phyloP scores from a whole-genome alignment of 2,797 vertebrate genomes.

The Thunnus albacares region DNA sequence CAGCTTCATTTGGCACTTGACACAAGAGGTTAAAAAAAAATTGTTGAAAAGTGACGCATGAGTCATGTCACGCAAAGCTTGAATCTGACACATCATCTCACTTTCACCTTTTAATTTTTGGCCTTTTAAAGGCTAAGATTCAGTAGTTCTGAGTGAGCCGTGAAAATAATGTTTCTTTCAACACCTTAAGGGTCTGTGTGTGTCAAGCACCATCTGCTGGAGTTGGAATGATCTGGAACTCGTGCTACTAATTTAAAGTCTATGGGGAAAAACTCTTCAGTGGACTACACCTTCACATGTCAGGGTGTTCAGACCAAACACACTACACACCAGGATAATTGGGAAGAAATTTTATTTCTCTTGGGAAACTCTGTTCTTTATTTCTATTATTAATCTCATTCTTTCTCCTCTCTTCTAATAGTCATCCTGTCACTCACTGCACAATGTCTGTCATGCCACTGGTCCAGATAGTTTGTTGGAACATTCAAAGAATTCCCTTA shows the following conservation, averaged over 20 bases:
- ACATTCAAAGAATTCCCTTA: slow-evolving; percentile 23
- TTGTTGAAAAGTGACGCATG: slow-evolving; percentile 11
- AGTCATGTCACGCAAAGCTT: slow-evolving; percentile 29
- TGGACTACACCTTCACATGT: slow-evolving; percentile 25
- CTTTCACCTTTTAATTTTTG: slow-evolving; percentile 48
- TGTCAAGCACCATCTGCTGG: slow-evolving; percentile 60
- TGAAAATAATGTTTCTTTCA: slow-evolving; percentile 39
- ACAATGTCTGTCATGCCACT: slow-evolving; percentile 11
- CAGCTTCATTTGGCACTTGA: slow-evolving; percentile 49
- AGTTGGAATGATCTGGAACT: slow-evolving; percentile 37
- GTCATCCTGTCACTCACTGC: slow-evolving; percentile 44
- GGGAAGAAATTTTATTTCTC: slow-evolving; percentile 45
- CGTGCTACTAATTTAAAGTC: slow-evolving; percentile 45
- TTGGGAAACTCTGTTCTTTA: slow-evolving; percentile 20
- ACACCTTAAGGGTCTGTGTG: slow-evolving; percentile 41
- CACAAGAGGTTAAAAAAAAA: slow-evolving; percentile 26
- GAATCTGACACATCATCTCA: slow-evolving; percentile 36
- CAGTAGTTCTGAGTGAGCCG: slow-evolving; percentile 5
- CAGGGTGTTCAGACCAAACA: slow-evolving; percentile 39
- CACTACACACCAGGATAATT: slow-evolving; percentile 37
- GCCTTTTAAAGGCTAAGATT: slow-evolving; percentile 30
- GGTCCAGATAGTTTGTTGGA: slow-evolving; percentile 7
- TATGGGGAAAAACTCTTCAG: slow-evolving; percentile 18
- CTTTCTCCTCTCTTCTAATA: slow-evolving; percentile 34
- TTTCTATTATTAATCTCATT: slow-evolving; percentile 49